Evolutionary conservation across 1,140 invertebrate genomes (phyloP), one percentile per base, ranked within the genome.

Genomic region (Octopus sinensis): DNA sequence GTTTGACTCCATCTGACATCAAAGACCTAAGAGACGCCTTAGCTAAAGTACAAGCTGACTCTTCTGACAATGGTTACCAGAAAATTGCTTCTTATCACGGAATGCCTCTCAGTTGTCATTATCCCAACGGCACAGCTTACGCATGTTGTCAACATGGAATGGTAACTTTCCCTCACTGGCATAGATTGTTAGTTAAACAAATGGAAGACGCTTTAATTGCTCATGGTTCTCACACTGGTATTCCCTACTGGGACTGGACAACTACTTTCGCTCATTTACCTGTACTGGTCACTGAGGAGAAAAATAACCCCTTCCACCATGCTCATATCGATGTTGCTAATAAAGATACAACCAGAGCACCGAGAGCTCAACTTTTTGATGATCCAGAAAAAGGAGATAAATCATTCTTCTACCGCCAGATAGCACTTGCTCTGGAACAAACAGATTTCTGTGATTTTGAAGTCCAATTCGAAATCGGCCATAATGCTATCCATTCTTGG

Each of bases 211-310:
- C 82, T 80, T 73, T 85, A 6, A 77, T 51, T 53, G 53, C 79
- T 12, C 78, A 83, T 51, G 84, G 84, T 4, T 76, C 83, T 9
- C 76, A 56, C 13, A 80, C 84, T 78, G 84, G 84, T 30, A 76
- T 85, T 1, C 84, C 84, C 5, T 85, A 85, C 82, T 85, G 84
- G 84, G 84, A 85, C 78, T 84, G 82, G 82, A 83, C 82, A 4
- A 43, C 30, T 43, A 43, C 30, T 43, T 43, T 75, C 71, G 12
- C n/a, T 43, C 56, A 78, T 30, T 73, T 84, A 2, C 84, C 84
- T 10, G 30, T 54, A 10, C 81, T 84, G 6, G 53, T 83, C 56
- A 82, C 80, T 5, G 82, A 84, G 17, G 23, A 54, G 10, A 62
- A 83, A 9, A 56, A 84, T 79, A 84, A 84, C 79, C 83, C 83